Conservation (phyloP, 2,888 invertebrate genomes). For the Cecidostiba fungosa region DNA sequence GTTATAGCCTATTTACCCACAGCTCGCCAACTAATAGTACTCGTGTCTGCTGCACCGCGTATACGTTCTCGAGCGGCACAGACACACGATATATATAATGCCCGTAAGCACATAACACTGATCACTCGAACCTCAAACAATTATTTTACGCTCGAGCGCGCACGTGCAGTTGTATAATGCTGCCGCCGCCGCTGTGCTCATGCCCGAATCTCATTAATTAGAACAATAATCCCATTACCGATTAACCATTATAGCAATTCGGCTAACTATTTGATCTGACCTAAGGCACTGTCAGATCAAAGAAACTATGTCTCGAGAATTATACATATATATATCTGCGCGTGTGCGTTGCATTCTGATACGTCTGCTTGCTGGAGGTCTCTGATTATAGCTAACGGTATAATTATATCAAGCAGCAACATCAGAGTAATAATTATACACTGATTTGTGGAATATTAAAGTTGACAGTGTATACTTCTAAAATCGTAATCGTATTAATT, state of each 20-base stretch:
- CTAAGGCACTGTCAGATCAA: constrained; percentile 3
- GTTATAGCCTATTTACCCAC: constrained; percentile 9
- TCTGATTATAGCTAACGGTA: background rate
- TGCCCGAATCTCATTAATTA: background rate
- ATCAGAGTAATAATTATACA: too few relatives aligned
- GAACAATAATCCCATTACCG: constrained; percentile 8
- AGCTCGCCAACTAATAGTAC: background rate
- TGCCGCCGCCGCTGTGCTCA: background rate
- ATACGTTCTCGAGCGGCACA: background rate
- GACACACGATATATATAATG: background rate
- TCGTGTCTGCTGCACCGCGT: background rate
- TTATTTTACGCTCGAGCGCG: constrained; percentile 25
- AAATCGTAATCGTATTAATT: too few relatives aligned
- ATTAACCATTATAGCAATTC: background rate
- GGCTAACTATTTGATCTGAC: background rate
- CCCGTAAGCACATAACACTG: constrained; percentile 4
- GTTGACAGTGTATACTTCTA: too few relatives aligned
- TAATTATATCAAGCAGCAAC: background rate
- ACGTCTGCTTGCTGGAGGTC: background rate
- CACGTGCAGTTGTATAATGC: constrained; percentile 1
- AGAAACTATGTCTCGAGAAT: constrained; percentile 1
- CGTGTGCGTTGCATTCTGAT: background rate
- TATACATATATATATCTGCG: too few relatives aligned
- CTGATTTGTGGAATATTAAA: too few relatives aligned
- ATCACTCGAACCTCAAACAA: constrained; percentile 31